Conservation (phyloP, 2,888 invertebrate genomes). For the Amblyjoppa fuscipennis region DNA sequence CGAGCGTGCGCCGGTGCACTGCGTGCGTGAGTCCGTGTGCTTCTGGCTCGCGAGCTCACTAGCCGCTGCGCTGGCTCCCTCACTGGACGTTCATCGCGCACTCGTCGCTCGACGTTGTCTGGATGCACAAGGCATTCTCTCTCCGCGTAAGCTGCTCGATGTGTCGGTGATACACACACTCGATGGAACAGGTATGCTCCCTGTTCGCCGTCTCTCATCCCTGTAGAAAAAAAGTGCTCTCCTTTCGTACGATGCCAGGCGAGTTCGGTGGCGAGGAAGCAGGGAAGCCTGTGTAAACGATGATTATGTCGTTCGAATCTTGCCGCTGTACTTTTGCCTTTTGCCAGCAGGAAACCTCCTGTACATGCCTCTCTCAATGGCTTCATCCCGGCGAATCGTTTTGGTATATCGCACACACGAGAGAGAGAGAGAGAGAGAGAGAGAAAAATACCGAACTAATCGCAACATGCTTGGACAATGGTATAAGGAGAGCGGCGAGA, state of each 20-base stretch:
- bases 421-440: conserved; percentile 8
- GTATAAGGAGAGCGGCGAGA: conserved; percentile 28
- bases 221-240: conserved; percentile 40
- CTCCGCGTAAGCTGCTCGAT: neutral
- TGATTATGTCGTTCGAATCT: conserved; percentile 56
- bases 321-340: conserved; percentile 22
- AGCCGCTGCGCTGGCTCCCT: conserved; percentile 34
- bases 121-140: conserved; percentile 4
- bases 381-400: conserved; percentile 11
- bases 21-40: conserved; percentile 63
- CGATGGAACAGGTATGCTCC: conserved; percentile 65
- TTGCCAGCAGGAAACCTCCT: neutral
- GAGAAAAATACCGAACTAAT: conserved; percentile 68
- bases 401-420: neutral
- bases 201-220: conserved; percentile 54
- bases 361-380: neutral
- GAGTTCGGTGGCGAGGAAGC: conserved; percentile 13
- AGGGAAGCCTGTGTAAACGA: conserved; percentile 46
- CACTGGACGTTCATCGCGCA: conserved; percentile 40
- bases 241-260: conserved; percentile 29
- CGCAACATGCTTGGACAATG: conserved; percentile 66
- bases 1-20: conserved; percentile 38
- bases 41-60: conserved; percentile 65
- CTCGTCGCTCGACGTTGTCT: conserved; percentile 26
- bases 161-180: conserved; percentile 8